These are phyloP conservation scores for Phrynocephalus forsythii DNA, from an alignment of 2,797 vertebrate genomes.

Conservation along the genomic window DNA sequence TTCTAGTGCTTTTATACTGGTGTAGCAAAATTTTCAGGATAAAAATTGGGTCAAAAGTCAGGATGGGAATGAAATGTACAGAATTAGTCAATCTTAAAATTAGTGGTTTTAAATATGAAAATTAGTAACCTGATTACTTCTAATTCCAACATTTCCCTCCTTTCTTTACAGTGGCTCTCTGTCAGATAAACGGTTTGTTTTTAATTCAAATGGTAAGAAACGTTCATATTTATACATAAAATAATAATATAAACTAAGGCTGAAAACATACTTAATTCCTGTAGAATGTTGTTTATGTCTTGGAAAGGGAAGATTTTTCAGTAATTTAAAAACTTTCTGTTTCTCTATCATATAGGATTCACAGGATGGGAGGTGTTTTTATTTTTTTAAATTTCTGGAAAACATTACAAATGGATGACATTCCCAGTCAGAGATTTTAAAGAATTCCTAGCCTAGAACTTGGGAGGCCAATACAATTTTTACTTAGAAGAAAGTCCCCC, in stretches of 20 bases:
- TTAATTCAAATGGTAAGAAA: conserved; percentile 85
- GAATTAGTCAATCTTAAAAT: background rate
- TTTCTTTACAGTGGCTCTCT: conserved; percentile 85
- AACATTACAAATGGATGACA: too few relatives aligned
- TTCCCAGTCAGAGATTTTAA: too few relatives aligned
- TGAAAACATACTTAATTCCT: too few relatives aligned
- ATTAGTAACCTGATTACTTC: conserved; percentile 29
- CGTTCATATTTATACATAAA: background rate
- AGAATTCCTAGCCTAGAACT: background rate
- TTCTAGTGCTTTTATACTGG: background rate
- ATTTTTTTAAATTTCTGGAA: too few relatives aligned
- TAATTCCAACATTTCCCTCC: conserved; percentile 62
- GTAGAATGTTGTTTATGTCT: too few relatives aligned
- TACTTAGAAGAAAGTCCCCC: background rate
- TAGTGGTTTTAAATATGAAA: background rate
- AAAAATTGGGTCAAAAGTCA: background rate
- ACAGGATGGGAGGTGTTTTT: too few relatives aligned
- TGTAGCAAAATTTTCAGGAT: background rate
- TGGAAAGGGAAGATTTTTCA: too few relatives aligned
- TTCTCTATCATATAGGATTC: too few relatives aligned
- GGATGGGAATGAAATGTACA: background rate
- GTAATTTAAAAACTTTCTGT: too few relatives aligned
- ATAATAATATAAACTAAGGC: background rate
- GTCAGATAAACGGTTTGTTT: conserved; percentile 85
- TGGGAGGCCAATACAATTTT: background rate